Base-by-base conservation (phyloP, 2,888 invertebrate genomes). In the Neria commutata region DNA sequence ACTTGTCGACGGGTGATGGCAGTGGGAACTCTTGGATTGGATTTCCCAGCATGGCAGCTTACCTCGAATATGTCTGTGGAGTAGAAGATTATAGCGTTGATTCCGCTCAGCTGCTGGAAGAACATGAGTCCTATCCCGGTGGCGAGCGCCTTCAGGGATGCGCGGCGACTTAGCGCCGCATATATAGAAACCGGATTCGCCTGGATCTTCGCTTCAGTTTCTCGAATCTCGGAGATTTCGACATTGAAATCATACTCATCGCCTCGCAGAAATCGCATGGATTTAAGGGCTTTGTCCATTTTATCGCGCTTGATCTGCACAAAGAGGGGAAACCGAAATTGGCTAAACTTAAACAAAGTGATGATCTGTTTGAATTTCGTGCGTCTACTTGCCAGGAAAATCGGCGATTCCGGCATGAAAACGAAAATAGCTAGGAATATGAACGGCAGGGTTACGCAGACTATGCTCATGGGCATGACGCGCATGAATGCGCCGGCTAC, bases 371-470 rank as follows among this genome's bases (percentile, higher is more conserved):
- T n/a, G n/a, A n/a, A n/a, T n/a, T n/a, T n/a, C n/a, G n/a, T n/a
- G n/a, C n/a, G n/a, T 71, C 88, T 88, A 34, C 66, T 37, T 4
- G n/a, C 83, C 56, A 87, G 81, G 73, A 85, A 91, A 19, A 86
- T 85, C 0, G 95, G 95, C 1, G 91, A 89, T 78, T 95, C 95
- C 0, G 94, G 95, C 87, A 94, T 90, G 67, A 91, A 89, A 70
- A 89, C 85, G 79, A 92, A 90, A 0, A 89, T 80, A 0, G 84
- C 67, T 0, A 87, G 87, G 65, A 91, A 90, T 3, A 91, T 71
- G 0, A 92, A 70, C 0, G 94, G 77, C 45, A 79, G 34, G 2
- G 72, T 56, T 16, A 66, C 70, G 47, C 73, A 71, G 25, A 73
- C 52, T 23, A 78, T 70, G 21, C 72, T 77, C 40, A 72, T 66